A percentile compares a stretch with the other conserved stretches of the same genome.
phyloP scores from a whole-genome alignment of 2,113 vertebrate species.

The Microtus pennsylvanicus region DNA sequence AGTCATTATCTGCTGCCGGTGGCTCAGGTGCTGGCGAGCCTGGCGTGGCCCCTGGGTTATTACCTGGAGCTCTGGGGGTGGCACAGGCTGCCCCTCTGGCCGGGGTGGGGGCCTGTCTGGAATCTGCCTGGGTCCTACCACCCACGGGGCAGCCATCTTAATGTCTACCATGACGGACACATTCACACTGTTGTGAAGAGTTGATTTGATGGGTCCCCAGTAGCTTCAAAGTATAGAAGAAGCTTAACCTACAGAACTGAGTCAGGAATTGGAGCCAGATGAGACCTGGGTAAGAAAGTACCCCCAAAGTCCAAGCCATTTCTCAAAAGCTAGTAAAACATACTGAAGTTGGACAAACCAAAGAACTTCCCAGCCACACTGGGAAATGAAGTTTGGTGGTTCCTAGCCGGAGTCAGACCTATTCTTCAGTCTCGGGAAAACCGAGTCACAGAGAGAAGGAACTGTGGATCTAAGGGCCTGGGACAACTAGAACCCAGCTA shows the following conservation, averaged over 20 bases:
- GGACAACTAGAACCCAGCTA: neutral
- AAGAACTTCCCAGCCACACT: neutral
- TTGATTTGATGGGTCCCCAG: neutral
- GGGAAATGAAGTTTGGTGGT: neutral
- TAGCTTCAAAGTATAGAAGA: neutral
- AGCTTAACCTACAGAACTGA: neutral
- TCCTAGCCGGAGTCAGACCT: neutral
- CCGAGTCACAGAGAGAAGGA: neutral
- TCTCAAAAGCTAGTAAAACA: neutral
- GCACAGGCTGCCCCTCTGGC: slow-evolving; percentile 79
- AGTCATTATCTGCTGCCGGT: slow-evolving; percentile 83
- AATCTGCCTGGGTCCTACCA: slow-evolving; percentile 65
- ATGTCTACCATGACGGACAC: slow-evolving; percentile 18
- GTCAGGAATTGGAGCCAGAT: neutral
- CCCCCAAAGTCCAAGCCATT: neutral
- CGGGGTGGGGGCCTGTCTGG: slow-evolving; percentile 80
- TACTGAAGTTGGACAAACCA: neutral
- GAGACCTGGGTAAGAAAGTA: neutral
- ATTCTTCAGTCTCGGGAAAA: neutral
- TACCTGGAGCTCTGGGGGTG: slow-evolving; percentile 81
- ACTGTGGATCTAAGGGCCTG: neutral
- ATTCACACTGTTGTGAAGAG: neutral
- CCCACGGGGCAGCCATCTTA: slow-evolving; percentile 63
- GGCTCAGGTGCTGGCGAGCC: slow-evolving; percentile 84
- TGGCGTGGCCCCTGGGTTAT: slow-evolving; percentile 82